Base-by-base conservation (phyloP, 2,797 vertebrate species). In the Emydoidea blandingii region DNA sequence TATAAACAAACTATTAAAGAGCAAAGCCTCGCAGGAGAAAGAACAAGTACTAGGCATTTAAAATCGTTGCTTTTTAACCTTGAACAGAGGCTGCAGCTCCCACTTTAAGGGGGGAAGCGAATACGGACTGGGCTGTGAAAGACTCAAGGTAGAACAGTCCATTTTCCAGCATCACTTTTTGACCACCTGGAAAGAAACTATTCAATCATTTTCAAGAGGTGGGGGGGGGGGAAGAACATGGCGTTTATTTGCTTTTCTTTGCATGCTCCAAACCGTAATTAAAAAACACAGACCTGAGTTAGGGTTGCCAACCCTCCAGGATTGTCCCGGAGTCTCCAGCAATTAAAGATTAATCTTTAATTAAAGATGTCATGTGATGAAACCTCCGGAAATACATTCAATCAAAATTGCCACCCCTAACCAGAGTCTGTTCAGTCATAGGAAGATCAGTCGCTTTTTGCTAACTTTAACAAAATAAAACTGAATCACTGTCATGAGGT, bases 1-100 rank as follows among this genome's bases (percentile, higher is more conserved):
- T 31, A 81, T 81, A 47, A 76, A 83, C 31, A 85, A 93, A 90
- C 41, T 54, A 15, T 1, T 59, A 57, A 88, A 37, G 1, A 12
- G 76, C 62, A 86, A 18, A 93, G 18, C 6, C 50, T 59, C 31
- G 5, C 29, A 5, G 54, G 31, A 27, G 34, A 84, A 57, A 68
- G 4, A 0, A 1, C 57, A 84, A 16, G 19, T 31, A 44, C 7
- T 0, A 0, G 47, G 18, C 15, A 9, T 25, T 83, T 52, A 49
- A 15, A 11, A 1, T 53, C 5, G 0, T 49, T 0, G 1, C 6
- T 25, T 76, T 47, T 3, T 2, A 4, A 4, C 23, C 21, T 12
- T 2, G 3, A 83, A 80, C 81, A 84, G 85, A 78, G 79, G 79
- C n/a, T 34, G 21, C 79, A 78, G 76, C 79, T 84, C 79, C 87